Conservation (phyloP, 2,113 vertebrate species). For the Tetraodon nigroviridis region DNA sequence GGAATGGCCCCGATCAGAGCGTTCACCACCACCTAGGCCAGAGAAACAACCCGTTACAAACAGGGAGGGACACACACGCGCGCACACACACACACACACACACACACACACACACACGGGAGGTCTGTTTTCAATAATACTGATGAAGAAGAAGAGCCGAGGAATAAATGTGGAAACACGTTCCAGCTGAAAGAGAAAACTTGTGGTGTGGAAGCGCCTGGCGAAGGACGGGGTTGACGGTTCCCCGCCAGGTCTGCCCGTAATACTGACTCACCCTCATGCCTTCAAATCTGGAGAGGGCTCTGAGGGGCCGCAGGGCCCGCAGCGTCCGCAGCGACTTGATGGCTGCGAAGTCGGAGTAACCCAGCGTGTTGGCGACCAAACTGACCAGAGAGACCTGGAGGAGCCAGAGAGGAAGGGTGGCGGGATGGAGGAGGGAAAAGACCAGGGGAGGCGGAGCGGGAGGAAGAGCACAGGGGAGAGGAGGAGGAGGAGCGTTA, state of each 20-base stretch:
- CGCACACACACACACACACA: neutral
- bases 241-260: constrained; percentile 3
- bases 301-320: constrained; percentile 90
- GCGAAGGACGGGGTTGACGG: neutral
- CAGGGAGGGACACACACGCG: neutral
- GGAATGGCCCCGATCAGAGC: constrained; percentile 96
- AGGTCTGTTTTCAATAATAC: neutral
- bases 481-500: constrained; percentile 31
- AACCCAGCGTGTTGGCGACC: constrained; percentile 87
- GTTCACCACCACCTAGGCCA: constrained; percentile 90
- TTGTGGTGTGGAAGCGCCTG: neutral
- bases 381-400: constrained; percentile 95
- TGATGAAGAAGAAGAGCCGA: neutral
- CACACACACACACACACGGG: neutral
- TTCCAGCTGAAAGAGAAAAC: neutral
- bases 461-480: constrained; percentile 2
- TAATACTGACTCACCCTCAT: constrained; percentile 88
- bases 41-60: neutral
- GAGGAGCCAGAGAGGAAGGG: constrained; percentile 25
- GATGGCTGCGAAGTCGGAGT: constrained; percentile 95
- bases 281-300: constrained; percentile 95
- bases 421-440: neutral
- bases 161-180: neutral
- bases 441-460: neutral
- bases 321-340: constrained; percentile 93